Base-by-base conservation (phyloP, 1,140 invertebrate species). In the Procambarus virginalis region DNA sequence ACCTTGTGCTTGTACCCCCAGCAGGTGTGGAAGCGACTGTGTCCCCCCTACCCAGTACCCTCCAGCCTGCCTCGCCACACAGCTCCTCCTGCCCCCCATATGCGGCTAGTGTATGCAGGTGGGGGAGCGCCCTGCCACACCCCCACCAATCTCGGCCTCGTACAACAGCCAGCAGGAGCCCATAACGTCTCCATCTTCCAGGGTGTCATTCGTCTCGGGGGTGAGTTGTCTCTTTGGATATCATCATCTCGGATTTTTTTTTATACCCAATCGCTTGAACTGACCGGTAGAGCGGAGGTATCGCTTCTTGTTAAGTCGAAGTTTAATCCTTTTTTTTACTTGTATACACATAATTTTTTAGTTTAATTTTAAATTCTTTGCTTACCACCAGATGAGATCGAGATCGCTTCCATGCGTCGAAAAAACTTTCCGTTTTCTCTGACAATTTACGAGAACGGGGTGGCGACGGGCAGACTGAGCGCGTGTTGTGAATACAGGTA, bases 401-500 rank as follows among this genome's bases (percentile, higher is more conserved):
- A 87, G 20, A 82, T 91, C 64, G 86, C 34, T 55, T 91, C 90
- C 49, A 80, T 91, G 84, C 79, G 90, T 14, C 80, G 84, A 14
- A 51, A 58, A 12, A 84, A 85, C 45, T 89, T 88, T 51, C 90
- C 90, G 34, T 91, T 91, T 77, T 91, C 90, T 5, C n/a, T 91
- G 34, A 91, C 90, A 3, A 91, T 91, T 49, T 91, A 91, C 80
- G 90, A 88, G 70, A 60, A 91, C 70, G 84, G 79, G 10, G 86
- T 86, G 34, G 64, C 86, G 51, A 89, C 87, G 34, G 87, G 86
- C 4, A 49, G 90, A 17, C 81, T 91, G 2, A 91, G 90, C 51
- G 86, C 86, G 10, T 91, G 90, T 49, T 91, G 90, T 20, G 90
- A 91, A 58, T 83, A 91, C 85, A 85, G 90, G 51, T 89, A 89